These are phyloP conservation scores for Drepanosiphum platanoidis DNA, from an alignment of 2,888 invertebrate genomes.

Conservation along the genomic window DNA sequence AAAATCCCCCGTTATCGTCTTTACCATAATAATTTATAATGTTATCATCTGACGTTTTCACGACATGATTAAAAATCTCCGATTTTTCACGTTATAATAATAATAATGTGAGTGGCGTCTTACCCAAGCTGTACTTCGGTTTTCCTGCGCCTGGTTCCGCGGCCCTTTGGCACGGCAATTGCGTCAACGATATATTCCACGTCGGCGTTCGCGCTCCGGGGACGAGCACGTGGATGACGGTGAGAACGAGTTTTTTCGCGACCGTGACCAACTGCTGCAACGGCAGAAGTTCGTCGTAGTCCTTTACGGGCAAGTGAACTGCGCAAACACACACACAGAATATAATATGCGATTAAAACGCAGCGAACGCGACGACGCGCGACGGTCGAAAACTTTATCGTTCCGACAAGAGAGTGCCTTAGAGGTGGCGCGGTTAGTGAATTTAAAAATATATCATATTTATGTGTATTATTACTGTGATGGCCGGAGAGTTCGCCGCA, in stretches of 20 bases:
- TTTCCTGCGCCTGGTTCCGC: not conserved
- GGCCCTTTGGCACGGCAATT: conserved; percentile 73
- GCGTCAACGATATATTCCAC: conserved; percentile 80
- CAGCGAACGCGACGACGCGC: not conserved
- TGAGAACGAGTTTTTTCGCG: not conserved
- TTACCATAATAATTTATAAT: too few relatives aligned
- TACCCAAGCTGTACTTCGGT: not conserved
- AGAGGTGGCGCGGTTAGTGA: too few relatives aligned
- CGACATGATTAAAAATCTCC: too few relatives aligned
- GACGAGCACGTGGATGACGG: not conserved
- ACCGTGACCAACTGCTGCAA: not conserved
- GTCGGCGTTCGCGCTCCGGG: conserved; percentile 68
- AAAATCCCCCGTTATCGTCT: too few relatives aligned
- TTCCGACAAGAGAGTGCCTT: not conserved
- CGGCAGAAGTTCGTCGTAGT: not conserved
- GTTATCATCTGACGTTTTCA: too few relatives aligned
- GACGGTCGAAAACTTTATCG: not conserved
- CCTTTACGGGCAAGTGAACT: not conserved
- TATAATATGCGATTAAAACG: not conserved
- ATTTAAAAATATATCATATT: too few relatives aligned
- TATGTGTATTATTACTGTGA: conserved; percentile 69
- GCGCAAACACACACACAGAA: not conserved
- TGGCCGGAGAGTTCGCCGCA: conserved; percentile 86
- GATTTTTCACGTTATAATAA: too few relatives aligned
- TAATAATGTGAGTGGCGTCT: not conserved